Percentiles rank a stretch among this genome's conserved stretches.
Conservation (phyloP, 2,113 vertebrate species). For the Spea bombifrons region DNA sequence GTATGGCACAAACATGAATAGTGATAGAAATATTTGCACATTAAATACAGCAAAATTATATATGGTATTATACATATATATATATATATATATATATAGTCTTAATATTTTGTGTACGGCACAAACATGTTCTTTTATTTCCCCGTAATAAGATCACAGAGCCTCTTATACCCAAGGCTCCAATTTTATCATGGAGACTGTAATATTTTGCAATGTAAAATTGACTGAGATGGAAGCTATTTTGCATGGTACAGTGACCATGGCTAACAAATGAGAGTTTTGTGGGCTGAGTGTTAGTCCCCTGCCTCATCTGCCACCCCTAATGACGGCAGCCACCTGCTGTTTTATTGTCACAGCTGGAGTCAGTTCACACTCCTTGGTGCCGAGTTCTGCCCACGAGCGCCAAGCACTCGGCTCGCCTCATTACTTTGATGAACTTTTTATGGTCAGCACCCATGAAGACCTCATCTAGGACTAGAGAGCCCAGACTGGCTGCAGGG, state of each 20-base stretch:
- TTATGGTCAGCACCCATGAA: slow-evolving; percentile 97
- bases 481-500: slow-evolving; percentile 71
- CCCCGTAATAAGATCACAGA: slow-evolving; percentile 54
- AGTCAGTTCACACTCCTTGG: slow-evolving; percentile 89
- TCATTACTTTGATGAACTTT: slow-evolving; percentile 99
- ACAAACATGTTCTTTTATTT: slow-evolving; percentile 20
- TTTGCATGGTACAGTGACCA: slow-evolving; percentile 84
- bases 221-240: slow-evolving; percentile 83
- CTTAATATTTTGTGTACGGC: not conserved
- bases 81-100: too few relatives aligned
- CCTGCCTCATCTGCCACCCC: slow-evolving; percentile 91
- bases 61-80: too few relatives aligned
- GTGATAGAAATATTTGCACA: not conserved
- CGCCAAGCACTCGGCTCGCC: slow-evolving; percentile 78
- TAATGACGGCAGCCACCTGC: slow-evolving; percentile 98
- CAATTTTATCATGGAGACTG: slow-evolving; percentile 60
- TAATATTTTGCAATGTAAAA: slow-evolving; percentile 75
- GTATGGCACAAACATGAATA: not conserved
- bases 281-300: slow-evolving; percentile 80
- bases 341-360: slow-evolving; percentile 99
- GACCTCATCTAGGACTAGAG: slow-evolving; percentile 82
- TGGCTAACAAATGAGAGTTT: slow-evolving; percentile 86
- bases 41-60: not conserved
- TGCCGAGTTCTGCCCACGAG: slow-evolving; percentile 83
- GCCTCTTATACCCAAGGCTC: slow-evolving; percentile 58